A percentile compares a stretch with the other conserved stretches of the same genome.
phyloP scores from a whole-genome alignment of 2,797 vertebrate genomes.

The Galago senegalensis region DNA sequence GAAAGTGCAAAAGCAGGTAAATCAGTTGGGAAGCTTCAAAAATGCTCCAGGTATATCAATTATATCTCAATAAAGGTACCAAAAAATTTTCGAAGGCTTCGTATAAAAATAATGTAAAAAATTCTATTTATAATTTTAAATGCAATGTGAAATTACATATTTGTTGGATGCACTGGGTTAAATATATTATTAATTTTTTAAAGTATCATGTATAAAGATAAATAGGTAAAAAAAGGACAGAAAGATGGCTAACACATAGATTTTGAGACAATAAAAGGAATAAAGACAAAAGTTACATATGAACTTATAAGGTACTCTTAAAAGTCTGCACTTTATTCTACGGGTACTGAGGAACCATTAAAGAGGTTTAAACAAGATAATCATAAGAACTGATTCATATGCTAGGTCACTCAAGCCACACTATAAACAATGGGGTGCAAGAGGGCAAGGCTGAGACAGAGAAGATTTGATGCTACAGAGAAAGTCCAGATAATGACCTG shows the following conservation, averaged over 20 bases:
- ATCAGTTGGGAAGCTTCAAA: fast-evolving
- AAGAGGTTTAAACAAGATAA: neutral
- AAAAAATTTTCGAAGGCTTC: neutral
- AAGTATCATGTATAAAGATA: neutral
- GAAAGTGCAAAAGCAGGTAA: neutral
- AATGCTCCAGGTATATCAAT: neutral
- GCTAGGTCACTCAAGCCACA: neutral
- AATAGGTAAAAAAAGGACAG: neutral
- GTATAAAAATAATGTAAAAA: neutral
- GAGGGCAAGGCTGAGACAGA: neutral
- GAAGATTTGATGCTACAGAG: neutral
- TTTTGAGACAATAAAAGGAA: neutral
- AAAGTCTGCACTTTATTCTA: neutral
- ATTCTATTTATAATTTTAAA: neutral
- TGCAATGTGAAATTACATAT: neutral
- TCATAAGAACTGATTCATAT: no score
- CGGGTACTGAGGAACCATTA: neutral
- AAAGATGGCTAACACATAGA: neutral
- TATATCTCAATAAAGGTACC: neutral
- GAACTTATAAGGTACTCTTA: neutral
- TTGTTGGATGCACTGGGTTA: neutral
- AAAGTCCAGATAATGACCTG: neutral
- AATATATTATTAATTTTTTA: neutral
- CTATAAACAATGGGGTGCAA: neutral
- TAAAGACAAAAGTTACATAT: neutral